These are phyloP conservation scores for Microctonus brassicae DNA, from an alignment of 2,888 invertebrate genomes.

Conservation along the genomic window DNA sequence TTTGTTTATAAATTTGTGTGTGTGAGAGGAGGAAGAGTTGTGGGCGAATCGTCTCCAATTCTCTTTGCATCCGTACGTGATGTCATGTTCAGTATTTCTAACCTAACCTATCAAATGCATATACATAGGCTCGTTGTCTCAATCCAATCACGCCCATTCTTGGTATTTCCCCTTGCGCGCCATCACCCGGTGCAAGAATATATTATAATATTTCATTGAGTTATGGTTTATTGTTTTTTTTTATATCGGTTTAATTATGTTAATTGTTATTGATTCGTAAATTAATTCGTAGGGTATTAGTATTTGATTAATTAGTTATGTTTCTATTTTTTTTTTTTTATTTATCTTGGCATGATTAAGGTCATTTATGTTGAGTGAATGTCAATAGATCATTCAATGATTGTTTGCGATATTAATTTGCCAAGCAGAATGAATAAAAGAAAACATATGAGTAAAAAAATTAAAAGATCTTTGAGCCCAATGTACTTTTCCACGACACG, in stretches of 20 bases:
- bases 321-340: background rate
- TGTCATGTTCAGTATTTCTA: slow-evolving; percentile 61
- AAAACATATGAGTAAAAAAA: no score
- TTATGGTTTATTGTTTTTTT: background rate
- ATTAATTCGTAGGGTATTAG: background rate
- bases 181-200: slow-evolving; percentile 19
- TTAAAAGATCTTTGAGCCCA: background rate
- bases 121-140: slow-evolving; percentile 38
- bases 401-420: background rate
- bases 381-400: background rate
- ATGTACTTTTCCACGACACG: slow-evolving; percentile 7
- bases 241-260: background rate
- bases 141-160: slow-evolving; percentile 65
- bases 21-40: slow-evolving; percentile 12
- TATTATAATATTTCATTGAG: slow-evolving; percentile 6
- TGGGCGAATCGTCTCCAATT: slow-evolving; percentile 17
- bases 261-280: background rate
- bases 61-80: slow-evolving; percentile 50
- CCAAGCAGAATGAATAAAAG: background rate
- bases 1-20: slow-evolving; percentile 13
- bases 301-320: no score
- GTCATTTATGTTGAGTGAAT: background rate
- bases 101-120: slow-evolving; percentile 56
- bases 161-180: slow-evolving; percentile 50
- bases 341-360: background rate